phyloP scores from a whole-genome alignment of 2,888 invertebrate species.

The Falcaria lacertinaria region DNA sequence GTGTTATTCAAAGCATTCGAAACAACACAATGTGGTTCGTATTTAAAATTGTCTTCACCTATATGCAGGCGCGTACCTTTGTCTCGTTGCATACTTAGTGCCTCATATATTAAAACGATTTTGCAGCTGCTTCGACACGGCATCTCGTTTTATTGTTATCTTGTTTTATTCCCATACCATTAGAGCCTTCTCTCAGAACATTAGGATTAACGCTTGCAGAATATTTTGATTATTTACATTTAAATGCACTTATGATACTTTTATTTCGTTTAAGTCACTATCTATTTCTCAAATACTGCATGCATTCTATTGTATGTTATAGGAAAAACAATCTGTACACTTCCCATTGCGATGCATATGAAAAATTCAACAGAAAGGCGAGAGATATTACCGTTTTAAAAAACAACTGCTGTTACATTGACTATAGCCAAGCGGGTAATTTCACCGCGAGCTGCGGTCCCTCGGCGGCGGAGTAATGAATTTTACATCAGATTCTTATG shows the following conservation, averaged over 20 bases:
- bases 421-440: constrained; percentile 16
- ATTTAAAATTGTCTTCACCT: constrained; percentile 2
- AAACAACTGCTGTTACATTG: constrained; percentile 35
- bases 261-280: too few species aligned
- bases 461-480: constrained; percentile 24
- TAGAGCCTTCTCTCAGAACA: too few species aligned
- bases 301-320: too few species aligned
- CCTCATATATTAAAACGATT: not conserved
- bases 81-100: constrained; percentile 2
- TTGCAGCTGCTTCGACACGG: not conserved
- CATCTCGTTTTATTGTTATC: not conserved
- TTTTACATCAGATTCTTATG: constrained; percentile 28
- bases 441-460: constrained; percentile 28
- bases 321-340: constrained; percentile 10
- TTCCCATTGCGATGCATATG: constrained; percentile 48
- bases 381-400: constrained; percentile 40
- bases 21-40: not conserved
- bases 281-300: too few species aligned
- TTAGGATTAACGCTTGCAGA: too few species aligned
- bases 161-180: not conserved
- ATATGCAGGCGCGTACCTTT: not conserved
- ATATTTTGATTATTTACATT: too few species aligned
- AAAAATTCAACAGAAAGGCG: constrained; percentile 57
- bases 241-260: too few species aligned
- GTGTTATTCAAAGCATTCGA: constrained; percentile 10